Percentiles rank a stretch among this genome's conserved stretches.
Conservation (phyloP, 2,797 vertebrate species). For the Pangasius sanitwongsei region DNA sequence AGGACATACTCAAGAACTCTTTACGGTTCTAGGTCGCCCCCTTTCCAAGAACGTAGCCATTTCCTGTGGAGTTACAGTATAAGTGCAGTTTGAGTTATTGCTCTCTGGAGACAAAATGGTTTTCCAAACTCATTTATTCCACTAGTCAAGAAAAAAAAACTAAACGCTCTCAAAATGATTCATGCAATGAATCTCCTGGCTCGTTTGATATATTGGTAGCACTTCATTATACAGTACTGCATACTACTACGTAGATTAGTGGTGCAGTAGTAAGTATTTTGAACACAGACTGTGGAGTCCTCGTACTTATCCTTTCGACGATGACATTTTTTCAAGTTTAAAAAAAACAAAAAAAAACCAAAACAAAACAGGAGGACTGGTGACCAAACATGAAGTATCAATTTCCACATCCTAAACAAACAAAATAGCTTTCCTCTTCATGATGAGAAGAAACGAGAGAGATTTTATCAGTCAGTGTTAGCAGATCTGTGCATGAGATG, state of each 20-base stretch:
- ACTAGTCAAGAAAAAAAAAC: neutral
- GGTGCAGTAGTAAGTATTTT: neutral
- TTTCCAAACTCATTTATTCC: constrained; percentile 12
- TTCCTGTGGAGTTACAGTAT: neutral
- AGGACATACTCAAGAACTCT: neutral
- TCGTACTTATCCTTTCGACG: neutral
- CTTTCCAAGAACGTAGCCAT: neutral
- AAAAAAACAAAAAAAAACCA: too few species aligned
- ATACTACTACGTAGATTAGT: neutral
- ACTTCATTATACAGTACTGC: constrained; percentile 6
- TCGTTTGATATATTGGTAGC: neutral
- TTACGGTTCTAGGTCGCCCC: neutral
- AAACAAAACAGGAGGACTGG: too few species aligned
- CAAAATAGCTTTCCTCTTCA: neutral
- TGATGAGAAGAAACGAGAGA: neutral
- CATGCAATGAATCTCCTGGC: neutral
- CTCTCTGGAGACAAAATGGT: constrained; percentile 3
- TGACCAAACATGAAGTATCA: neutral
- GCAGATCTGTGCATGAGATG: neutral
- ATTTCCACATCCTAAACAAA: neutral
- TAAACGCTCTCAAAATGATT: constrained; percentile 3
- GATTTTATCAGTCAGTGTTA: neutral
- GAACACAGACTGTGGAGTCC: neutral
- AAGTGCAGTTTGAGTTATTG: neutral
- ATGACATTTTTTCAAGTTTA: neutral